Percentiles rank a stretch among this genome's conserved stretches.
These are phyloP conservation scores for Corvus hawaiiensis DNA, from an alignment of 2,113 vertebrate genomes.

Conservation along the genomic window DNA sequence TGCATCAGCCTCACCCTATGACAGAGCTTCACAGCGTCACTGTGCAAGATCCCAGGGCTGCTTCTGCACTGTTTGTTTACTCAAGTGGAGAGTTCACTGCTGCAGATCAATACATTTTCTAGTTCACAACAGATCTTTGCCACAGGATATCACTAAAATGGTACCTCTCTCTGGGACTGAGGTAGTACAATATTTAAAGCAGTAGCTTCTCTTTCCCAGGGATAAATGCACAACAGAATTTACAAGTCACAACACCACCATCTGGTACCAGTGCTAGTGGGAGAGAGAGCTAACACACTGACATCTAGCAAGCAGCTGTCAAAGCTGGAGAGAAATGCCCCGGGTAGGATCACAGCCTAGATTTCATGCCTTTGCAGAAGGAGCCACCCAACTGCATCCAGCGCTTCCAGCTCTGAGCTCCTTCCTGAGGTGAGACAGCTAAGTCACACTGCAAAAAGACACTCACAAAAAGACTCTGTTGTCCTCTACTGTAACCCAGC, in stretches of 20 bases:
- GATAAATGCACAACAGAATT: neutral
- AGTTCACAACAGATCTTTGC: neutral
- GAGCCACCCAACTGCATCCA: neutral
- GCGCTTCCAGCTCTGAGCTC: neutral
- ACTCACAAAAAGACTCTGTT: neutral
- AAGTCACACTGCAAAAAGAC: neutral
- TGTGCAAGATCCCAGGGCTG: neutral
- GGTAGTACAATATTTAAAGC: neutral
- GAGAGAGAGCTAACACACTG: neutral
- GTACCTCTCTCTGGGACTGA: neutral
- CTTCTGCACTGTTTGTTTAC: neutral
- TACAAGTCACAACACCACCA: neutral
- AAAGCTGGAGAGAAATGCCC: neutral
- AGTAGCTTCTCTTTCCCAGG: neutral
- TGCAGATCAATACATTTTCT: neutral
- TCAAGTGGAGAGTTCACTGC: neutral
- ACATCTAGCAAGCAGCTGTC: neutral
- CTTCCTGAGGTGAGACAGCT: neutral
- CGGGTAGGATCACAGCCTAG: neutral
- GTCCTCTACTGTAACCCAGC: neutral
- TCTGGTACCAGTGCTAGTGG: neutral
- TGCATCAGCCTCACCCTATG: neutral
- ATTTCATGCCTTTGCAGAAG: neutral
- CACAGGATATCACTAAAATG: neutral
- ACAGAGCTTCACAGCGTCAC: neutral